Base-by-base conservation (phyloP, 2,888 invertebrate species). In the Lochmaea capreae region DNA sequence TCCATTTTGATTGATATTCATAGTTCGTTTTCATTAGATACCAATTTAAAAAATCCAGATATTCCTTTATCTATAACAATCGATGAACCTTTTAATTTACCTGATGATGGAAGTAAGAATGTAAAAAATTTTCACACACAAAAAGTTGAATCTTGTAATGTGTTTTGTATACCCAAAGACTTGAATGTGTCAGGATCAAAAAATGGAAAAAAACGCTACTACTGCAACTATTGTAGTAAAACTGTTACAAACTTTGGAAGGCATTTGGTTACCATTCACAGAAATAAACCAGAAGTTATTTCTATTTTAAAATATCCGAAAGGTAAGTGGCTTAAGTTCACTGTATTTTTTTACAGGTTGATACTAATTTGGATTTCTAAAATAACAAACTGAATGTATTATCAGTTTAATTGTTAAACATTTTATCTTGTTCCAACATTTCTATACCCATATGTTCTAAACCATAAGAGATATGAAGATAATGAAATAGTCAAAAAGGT, bases 241-340 rank as follows among this genome's bases (percentile, higher is more conserved):
- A 63, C 63, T 63, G 63, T 63, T 11, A 39, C 63, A 63, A 63
- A 63, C 42, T 63, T 39, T 63, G 63, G 63, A 4, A 63, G 63
- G 8, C 63, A 63, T 63, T 63, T 63, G 42, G 14, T 63, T 4
- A 63, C 63, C 26, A 0, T 39, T 39, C 63, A 63, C 42, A 63
- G 33, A 63, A 39, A 63, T 63, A 11, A 18, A 26, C 26, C 33
- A 26, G 63, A 63, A 63, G 42, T 63, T 18, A 14, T 11, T 18
- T n/a, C 18, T 33, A 39, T 63, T 39, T 42, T 63, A 18, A 26
- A 39, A 63, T 39, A 39, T 63, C 63, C 63, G 4, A 33, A 26
- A 63, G 63, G 63, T 63, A 39, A 63, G 16, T 63, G n/a, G 10
- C 14, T 62, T 12, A 12, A 26, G 11, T 18, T 22, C 33, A 26